Evolutionary conservation across 2,797 vertebrate genomes (phyloP).

Genomic region (Pantherophis vulpinus): DNA sequence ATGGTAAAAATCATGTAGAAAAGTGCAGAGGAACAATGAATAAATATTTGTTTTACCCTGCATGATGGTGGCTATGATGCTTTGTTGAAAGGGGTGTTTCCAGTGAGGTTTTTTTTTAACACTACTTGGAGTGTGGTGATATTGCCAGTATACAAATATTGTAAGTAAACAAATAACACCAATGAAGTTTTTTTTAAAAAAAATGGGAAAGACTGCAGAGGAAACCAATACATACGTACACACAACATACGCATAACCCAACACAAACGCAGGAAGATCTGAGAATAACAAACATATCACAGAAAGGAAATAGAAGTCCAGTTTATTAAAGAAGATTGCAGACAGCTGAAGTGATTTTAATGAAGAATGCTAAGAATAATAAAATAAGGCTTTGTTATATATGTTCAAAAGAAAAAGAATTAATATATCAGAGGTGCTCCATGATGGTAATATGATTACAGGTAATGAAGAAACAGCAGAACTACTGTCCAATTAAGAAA

Average conservation of each 20-base stretch:
- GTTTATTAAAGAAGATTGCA: background rate
- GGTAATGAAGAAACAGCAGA: background rate
- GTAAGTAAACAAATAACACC: background rate
- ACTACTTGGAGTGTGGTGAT: background rate
- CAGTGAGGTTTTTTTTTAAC: background rate
- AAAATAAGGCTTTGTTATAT: background rate
- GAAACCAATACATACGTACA: background rate
- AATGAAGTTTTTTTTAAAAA: background rate
- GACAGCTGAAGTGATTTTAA: background rate
- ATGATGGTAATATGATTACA: background rate
- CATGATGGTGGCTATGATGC: background rate
- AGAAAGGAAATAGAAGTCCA: background rate
- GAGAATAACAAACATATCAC: background rate
- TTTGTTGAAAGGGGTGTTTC: background rate
- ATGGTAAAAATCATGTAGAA: background rate
- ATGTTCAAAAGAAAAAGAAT: background rate
- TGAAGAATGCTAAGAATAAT: background rate
- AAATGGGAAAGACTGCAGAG: background rate
- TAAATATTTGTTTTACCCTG: background rate
- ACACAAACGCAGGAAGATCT: background rate
- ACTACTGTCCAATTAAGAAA: background rate
- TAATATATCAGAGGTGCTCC: background rate
- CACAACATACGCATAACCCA: background rate
- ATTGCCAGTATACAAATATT: background rate
- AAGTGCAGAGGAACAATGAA: background rate